Percentiles rank a stretch among this genome's conserved stretches.
Evolutionary conservation across 2,113 vertebrate species (phyloP).

Genomic region (Oryzias javanicus): DNA sequence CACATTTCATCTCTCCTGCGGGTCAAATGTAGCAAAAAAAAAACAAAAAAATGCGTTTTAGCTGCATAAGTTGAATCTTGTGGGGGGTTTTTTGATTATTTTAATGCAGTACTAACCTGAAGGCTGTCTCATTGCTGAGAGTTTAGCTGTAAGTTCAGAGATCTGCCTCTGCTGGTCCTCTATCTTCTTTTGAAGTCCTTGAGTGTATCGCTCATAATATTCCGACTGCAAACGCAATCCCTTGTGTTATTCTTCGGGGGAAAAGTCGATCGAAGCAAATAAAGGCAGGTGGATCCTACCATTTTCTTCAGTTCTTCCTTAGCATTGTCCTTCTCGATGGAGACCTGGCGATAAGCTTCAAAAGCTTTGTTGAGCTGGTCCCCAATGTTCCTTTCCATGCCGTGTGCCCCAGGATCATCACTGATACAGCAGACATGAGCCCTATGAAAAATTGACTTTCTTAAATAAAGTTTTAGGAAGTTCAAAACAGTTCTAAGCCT

Average conservation of each 20-base stretch:
- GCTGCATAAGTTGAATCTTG: no score
- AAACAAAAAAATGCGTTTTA: background rate
- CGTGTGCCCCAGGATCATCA: conserved; percentile 87
- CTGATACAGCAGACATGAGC: conserved; percentile 79
- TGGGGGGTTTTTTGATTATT: no score
- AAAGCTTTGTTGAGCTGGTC: conserved; percentile 98
- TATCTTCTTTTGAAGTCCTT: conserved; percentile 88
- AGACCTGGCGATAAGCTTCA: conserved; percentile 93
- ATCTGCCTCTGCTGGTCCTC: conserved; percentile 85
- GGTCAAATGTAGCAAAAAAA: conserved; percentile 27
- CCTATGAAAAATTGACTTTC: conserved; percentile 26
- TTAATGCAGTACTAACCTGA: conserved; percentile 65
- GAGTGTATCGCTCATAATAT: conserved; percentile 85
- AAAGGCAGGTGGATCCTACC: conserved; percentile 65
- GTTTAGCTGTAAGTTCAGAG: conserved; percentile 78
- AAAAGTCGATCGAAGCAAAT: no score
- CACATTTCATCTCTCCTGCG: conserved; percentile 72
- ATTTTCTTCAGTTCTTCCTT: conserved; percentile 87
- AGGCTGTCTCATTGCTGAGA: conserved; percentile 59
- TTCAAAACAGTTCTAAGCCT: no score
- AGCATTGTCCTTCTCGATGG: conserved; percentile 90
- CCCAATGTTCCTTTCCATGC: conserved; percentile 96
- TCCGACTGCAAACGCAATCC: conserved; percentile 81
- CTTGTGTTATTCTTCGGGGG: conserved; percentile 21
- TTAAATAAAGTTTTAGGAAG: background rate